Evolutionary conservation across 30 jellyfish, hydroid and myxozoan species (phyloP).

Genomic region (Turritopsis rubra): DNA sequence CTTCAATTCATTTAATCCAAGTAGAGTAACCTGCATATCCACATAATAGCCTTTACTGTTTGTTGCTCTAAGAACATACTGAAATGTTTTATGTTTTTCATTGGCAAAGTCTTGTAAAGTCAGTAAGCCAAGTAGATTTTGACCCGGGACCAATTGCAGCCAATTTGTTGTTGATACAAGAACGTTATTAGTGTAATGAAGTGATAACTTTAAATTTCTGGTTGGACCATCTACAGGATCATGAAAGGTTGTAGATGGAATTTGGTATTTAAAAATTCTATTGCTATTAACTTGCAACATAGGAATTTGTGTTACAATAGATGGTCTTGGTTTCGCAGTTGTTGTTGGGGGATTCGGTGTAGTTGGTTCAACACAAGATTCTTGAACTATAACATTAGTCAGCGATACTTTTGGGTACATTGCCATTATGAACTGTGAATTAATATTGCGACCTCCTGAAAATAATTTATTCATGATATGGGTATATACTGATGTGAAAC

Average conservation of each 20-base stretch:
- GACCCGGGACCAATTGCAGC: neutral
- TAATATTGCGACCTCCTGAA: neutral
- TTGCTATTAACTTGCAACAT: neutral
- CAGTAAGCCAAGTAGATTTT: neutral
- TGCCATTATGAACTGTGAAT: neutral
- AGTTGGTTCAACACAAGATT: neutral
- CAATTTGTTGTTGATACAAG: neutral
- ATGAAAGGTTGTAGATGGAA: slow-evolving; percentile 21
- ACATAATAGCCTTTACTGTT: slow-evolving; percentile 9
- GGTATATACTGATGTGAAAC: neutral
- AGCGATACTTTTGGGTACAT: slow-evolving; percentile 4
- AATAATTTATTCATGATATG: neutral
- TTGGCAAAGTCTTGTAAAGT: neutral
- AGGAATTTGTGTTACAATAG: slow-evolving; percentile 2
- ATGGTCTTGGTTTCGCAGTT: neutral
- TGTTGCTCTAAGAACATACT: neutral
- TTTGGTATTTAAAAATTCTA: slow-evolving; percentile 18
- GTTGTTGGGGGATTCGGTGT: neutral
- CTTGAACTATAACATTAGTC: neutral
- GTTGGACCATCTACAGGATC: slow-evolving; percentile 32
- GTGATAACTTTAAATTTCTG: slow-evolving; percentile 12
- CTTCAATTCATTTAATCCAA: neutral
- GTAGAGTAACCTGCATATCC: neutral
- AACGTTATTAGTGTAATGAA: slow-evolving; percentile 6
- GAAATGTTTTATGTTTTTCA: neutral